Evolutionary conservation across 64 coral and sea anemone species (phyloP), one percentile per base, ranked within the genome.

Genomic region (Stylophora pistillata): DNA sequence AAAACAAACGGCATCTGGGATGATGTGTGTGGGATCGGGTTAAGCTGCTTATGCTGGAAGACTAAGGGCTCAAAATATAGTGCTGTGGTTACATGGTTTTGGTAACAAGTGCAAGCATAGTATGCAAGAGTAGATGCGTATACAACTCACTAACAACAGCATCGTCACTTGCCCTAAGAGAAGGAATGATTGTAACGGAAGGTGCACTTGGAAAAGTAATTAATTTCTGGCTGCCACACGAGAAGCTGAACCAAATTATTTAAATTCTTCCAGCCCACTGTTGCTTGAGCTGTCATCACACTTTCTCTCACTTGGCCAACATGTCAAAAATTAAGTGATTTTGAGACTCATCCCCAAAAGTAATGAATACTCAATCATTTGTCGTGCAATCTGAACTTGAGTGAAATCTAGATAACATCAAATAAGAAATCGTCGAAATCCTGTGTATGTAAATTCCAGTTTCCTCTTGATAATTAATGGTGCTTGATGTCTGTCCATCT

Each of bases 321-420:
- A 70, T 84, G 80, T 84, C 80, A 68, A 20, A 84, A 53, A 84
- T 84, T 69, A 69, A 82, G 78, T 82, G 29, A 64, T 82, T 58
- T 70, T 18, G 15, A 84, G 32, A 84, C 69, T 69, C 65, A 41
- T 23, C 34, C 41, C 21, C 10, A 1, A 53, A 26, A 54, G 80
- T 26, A 84, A 25, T 84, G 59, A 69, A 70, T 68, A 4, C 34
- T 84, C 41, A 70, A 52, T 37, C 33, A 84, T 84, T 84, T 26
- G 80, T 13, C 30, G 34, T 62, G 79, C 79, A 34, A 20, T 82
- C 13, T 63, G 34, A 70, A 84, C 66, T 34, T 11, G 60, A 84
- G 37, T 68, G 25, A 3, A 84, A 84, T 69, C 61, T 69, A 69
- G 33, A 70, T 16, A 84, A 10, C 65, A 5, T 26, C 21, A 66